Evolutionary conservation across 2,888 invertebrate species (phyloP), one percentile per base, ranked within the genome.

Genomic region (Drosophila mimetica): DNA sequence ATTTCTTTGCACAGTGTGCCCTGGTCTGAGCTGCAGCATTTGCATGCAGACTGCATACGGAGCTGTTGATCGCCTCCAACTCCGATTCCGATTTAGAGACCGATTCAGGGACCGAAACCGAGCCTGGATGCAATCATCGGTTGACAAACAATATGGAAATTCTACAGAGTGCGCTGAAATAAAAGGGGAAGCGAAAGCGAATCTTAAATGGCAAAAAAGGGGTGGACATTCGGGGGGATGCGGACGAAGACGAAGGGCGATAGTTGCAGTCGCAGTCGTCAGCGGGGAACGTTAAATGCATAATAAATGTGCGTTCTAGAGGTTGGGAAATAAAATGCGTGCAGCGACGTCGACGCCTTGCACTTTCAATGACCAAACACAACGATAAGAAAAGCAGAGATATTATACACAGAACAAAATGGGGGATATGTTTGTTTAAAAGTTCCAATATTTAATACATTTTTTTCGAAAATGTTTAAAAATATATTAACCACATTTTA

Each of bases 1-100:
- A 22, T 28, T 54, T 46, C 28, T 59, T 46, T n/a, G 22, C 2
- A 1, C 30, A 30, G 60, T 61, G 60, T 11, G 7, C 13, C 25
- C 28, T 1, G 60, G 36, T 36, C 28, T 9, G n/a, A 37, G 16
- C n/a, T 60, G 42, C 47, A 50, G 39, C 69, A 83, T 88, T 88
- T 84, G 88, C 88, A 86, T 84, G 88, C 88, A 86, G 83, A 77
- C 85, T 84, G 88, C 88, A 88, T 85, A 81, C 69, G 64, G 53
- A 60, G 67, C 53, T 46, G 60, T 47, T 60, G 55, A 55, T 55
- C 52, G 52, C 55, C 60, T 47, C 37, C 67, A 53, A 13, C 30
- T 36, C 61, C 36, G 48, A 58, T 39, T 64, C 44, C 34, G 63
- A 64, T 63, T 51, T 36, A 34, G 42, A 64, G 61, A 47, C 44